These are phyloP conservation scores for Coleophora deauratella DNA, from an alignment of 2,888 invertebrate genomes.

Conservation along the genomic window DNA sequence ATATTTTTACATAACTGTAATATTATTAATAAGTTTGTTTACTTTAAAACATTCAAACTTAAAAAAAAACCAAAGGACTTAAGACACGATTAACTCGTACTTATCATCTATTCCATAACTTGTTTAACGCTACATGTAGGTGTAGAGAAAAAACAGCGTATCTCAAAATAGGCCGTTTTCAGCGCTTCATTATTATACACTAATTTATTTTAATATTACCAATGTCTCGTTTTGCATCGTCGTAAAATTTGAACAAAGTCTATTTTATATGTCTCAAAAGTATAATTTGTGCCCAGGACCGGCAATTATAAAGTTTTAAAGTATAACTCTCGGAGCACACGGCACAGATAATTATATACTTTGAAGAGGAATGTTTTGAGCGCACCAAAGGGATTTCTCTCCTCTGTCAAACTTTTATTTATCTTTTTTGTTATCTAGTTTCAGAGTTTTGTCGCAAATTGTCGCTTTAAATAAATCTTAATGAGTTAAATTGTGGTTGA, in stretches of 20 bases:
- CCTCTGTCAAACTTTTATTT: constrained; percentile 23
- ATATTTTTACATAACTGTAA: no score
- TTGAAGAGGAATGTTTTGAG: constrained; percentile 39
- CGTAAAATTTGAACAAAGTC: constrained; percentile 4
- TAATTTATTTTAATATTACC: background rate
- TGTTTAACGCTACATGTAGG: no score
- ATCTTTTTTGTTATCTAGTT: constrained; percentile 19
- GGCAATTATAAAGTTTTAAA: constrained; percentile 45
- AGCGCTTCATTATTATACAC: background rate
- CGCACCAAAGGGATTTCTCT: constrained; percentile 20
- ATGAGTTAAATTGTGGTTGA: no score
- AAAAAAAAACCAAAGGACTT: no score
- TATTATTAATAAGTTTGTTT: no score
- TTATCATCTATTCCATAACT: no score
- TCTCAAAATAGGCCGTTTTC: no score
- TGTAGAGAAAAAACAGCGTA: no score
- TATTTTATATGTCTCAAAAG: constrained; percentile 19
- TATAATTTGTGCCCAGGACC: constrained; percentile 40
- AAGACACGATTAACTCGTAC: no score
- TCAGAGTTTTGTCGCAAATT: constrained; percentile 15
- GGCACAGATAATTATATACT: constrained; percentile 41
- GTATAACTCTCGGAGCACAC: constrained; percentile 36
- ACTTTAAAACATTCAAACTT: no score
- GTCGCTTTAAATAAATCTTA: background rate
- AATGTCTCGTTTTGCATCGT: no score